Base-by-base conservation (phyloP, 2,797 vertebrate species). In the Oryzias dopingdopingensis region DNA sequence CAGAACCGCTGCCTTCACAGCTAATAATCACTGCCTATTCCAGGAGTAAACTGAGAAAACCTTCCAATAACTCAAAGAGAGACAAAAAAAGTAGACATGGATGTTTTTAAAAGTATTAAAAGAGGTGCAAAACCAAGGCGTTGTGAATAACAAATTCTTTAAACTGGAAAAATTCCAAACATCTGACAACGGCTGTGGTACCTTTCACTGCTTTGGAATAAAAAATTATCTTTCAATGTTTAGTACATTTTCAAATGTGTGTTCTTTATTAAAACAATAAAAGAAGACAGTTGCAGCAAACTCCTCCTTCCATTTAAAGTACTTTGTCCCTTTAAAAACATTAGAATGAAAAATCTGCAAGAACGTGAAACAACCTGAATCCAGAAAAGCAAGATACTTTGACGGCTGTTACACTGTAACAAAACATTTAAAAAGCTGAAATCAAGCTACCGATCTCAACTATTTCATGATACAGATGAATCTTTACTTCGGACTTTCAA, bases 371-470 rank as follows among this genome's bases (percentile, higher is more conserved):
- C 26, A 52, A 29, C 16, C 18, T 41, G 5, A 18, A 32, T 32
- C 22, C 49, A 17, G 47, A 58, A 60, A 59, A 57, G 59, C 14
- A 67, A 64, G 26, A 75, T 59, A 58, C 15, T 48, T 17, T 26
- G 52, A 47, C 47, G 65, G 42, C 37, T 83, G 76, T 82, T 83
- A 82, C 85, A 80, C 59, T 72, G 76, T 79, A 85, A 83, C 76
- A 85, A 83, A 83, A 37, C 41, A 66, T 29, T 37, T 37, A 0
- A 45, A 56, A 1, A 2, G 65, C 50, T 77, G 18, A 62, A 60
- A 58, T 54, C 53, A 68, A 59, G n/a, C 41, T 20, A 23, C 8
- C 65, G 4, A 66, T 45, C 37, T 59, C 40, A 53, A 51, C 46
- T 53, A 58, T 18, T 52, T 42, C 44, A 60, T 42, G 40, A 2